Conservation (phyloP, 2,888 invertebrate genomes). For the Anaspis maculata region DNA sequence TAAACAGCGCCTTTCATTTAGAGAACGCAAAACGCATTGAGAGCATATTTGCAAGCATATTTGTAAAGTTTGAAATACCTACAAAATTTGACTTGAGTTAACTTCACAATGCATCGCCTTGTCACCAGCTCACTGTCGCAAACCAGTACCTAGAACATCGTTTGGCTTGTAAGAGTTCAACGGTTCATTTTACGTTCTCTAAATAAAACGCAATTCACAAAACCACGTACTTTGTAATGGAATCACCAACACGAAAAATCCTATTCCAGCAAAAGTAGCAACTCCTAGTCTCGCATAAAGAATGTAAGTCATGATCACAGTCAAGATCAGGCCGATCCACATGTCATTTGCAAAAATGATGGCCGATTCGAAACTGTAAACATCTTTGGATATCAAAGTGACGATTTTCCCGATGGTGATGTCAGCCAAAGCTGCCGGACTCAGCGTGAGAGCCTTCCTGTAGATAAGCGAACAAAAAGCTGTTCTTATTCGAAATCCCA, state of each 20-base stretch:
- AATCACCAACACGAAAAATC: constrained; percentile 42
- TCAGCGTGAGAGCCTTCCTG: constrained; percentile 50
- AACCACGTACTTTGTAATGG: constrained; percentile 29
- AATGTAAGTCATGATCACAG: constrained; percentile 68
- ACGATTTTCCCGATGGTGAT: constrained; percentile 67
- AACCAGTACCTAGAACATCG: too few relatives aligned
- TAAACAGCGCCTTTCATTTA: too few relatives aligned
- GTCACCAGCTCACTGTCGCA: too few relatives aligned
- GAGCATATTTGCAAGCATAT: too few relatives aligned
- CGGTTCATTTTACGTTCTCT: too few relatives aligned
- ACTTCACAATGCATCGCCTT: too few relatives aligned
- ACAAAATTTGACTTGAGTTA: too few relatives aligned
- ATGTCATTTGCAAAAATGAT: constrained; percentile 83
- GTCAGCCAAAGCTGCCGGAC: constrained; percentile 52
- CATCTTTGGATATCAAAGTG: constrained; percentile 88
- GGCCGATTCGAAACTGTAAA: constrained; percentile 81
- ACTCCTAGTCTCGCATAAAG: constrained; percentile 55
- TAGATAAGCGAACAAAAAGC: constrained; percentile 76
- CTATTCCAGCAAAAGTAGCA: constrained; percentile 47
- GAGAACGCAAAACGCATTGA: too few relatives aligned
- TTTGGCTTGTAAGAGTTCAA: too few relatives aligned
- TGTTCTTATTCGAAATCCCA: constrained; percentile 74
- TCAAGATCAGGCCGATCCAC: constrained; percentile 49
- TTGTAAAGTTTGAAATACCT: too few relatives aligned
- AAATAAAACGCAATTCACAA: too few relatives aligned